These are phyloP conservation scores for Chloromyia formosa DNA, from an alignment of 2,888 invertebrate genomes.

Conservation along the genomic window DNA sequence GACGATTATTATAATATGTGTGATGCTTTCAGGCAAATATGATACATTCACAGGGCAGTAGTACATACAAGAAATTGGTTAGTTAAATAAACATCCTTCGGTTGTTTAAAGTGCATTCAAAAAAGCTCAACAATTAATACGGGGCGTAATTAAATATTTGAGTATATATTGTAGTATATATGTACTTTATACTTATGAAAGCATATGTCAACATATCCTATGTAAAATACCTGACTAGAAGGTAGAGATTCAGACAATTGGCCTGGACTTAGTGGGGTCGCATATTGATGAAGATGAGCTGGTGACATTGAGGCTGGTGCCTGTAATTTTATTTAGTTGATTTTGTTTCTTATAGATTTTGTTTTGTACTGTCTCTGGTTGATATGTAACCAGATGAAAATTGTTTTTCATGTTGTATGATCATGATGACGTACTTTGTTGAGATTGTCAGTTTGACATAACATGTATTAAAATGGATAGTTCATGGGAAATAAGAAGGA, in stretches of 20 bases:
- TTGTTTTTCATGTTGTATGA: not conserved
- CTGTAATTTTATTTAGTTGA: constrained; percentile 65
- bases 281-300: constrained; percentile 83
- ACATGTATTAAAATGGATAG: not conserved
- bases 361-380: not conserved
- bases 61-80: too few species aligned
- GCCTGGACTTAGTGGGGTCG: constrained; percentile 69
- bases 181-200: not conserved
- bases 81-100: not conserved
- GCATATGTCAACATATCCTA: constrained; percentile 2
- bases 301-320: constrained; percentile 93
- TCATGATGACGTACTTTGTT: not conserved
- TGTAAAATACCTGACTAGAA: constrained; percentile 76
- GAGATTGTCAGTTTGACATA: constrained; percentile 31
- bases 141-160: not conserved
- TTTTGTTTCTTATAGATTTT: constrained; percentile 27
- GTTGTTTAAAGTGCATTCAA: not conserved
- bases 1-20: too few species aligned
- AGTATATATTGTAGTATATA: not conserved
- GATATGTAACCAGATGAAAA: too few species aligned
- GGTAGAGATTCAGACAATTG: constrained; percentile 81
- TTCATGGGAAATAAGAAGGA: too few species aligned
- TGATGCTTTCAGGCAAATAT: too few species aligned
- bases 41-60: too few species aligned
- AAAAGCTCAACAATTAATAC: constrained; percentile 7